These are phyloP conservation scores for Caenorhabditis sp. DNA, from an alignment of 2,888 invertebrate species.

Conservation along the genomic window DNA sequence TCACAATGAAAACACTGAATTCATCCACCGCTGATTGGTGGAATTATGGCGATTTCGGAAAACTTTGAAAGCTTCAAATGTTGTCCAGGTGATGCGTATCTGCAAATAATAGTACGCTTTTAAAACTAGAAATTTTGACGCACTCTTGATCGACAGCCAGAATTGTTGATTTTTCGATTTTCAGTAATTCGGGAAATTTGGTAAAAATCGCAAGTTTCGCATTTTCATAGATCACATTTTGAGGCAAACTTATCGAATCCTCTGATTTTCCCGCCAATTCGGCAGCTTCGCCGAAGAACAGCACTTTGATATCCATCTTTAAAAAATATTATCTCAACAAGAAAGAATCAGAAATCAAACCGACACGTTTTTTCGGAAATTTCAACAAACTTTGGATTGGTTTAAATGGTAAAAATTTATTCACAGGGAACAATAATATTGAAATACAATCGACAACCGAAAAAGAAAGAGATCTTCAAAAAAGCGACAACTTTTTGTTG, in stretches of 20 bases:
- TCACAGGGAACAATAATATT: constrained; percentile 5
- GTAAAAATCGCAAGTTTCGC: constrained; percentile 32
- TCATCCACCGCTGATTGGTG: constrained; percentile 54
- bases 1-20: constrained; percentile 9
- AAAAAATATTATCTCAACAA: background rate
- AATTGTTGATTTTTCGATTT: constrained; percentile 42
- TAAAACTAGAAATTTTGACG: constrained; percentile 6
- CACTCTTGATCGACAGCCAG: constrained; percentile 51
- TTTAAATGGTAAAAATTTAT: too few relatives aligned
- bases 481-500: constrained; percentile 1
- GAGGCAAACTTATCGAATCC: constrained; percentile 16
- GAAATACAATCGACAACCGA: constrained; percentile 12
- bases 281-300: constrained; percentile 54
- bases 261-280: constrained; percentile 42
- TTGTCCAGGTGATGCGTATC: constrained; percentile 33
- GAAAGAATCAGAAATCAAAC: background rate
- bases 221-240: constrained; percentile 24
- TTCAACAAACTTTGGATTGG: too few relatives aligned
- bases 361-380: background rate
- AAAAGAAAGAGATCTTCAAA: constrained; percentile 1
- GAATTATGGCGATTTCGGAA: constrained; percentile 53
- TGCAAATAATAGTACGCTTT: constrained; percentile 13
- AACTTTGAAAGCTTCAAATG: constrained; percentile 10
- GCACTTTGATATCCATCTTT: constrained; percentile 26
- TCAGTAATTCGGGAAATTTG: constrained; percentile 27